phyloP scores from a whole-genome alignment of 2,888 invertebrate species.

The Drosophila helvetica region DNA sequence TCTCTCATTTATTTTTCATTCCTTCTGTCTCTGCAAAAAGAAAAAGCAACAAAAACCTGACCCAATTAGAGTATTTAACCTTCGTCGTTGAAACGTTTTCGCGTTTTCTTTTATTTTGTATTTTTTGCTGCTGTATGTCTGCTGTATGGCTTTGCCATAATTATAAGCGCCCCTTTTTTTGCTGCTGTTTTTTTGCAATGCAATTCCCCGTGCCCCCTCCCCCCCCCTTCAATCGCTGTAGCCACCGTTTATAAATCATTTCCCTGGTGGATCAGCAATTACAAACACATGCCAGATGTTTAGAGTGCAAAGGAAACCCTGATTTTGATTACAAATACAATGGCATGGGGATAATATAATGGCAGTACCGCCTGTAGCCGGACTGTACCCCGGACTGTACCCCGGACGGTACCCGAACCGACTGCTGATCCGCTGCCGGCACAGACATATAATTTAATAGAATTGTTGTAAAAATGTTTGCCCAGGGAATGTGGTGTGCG shows the following conservation, averaged over 20 bases:
- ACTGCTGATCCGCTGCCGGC: background rate
- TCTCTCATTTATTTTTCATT: constrained; percentile 4
- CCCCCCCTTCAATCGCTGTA: background rate
- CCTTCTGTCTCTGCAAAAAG: background rate
- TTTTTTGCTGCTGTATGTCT: background rate
- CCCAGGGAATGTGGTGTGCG: constrained; percentile 24
- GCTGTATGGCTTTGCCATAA: constrained; percentile 14
- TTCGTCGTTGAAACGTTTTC: constrained; percentile 17
- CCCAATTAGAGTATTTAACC: constrained; percentile 24
- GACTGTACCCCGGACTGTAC: no score
- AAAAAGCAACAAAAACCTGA: background rate
- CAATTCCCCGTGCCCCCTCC: constrained; percentile 21
- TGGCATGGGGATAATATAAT: constrained; percentile 30
- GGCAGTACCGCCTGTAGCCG: no score
- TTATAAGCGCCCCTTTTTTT: constrained; percentile 26
- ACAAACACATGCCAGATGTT: constrained; percentile 45
- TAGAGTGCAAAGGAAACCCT: constrained; percentile 14
- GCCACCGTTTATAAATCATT: constrained; percentile 35
- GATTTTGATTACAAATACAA: constrained; percentile 43
- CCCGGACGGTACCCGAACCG: no score
- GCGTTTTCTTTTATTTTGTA: background rate
- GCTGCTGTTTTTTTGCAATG: constrained; percentile 33
- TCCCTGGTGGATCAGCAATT: constrained; percentile 43
- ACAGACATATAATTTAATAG: constrained; percentile 50
- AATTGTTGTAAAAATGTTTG: constrained; percentile 49